Base-by-base conservation (phyloP, 1,140 invertebrate species). In the Metaphire vulgaris region DNA sequence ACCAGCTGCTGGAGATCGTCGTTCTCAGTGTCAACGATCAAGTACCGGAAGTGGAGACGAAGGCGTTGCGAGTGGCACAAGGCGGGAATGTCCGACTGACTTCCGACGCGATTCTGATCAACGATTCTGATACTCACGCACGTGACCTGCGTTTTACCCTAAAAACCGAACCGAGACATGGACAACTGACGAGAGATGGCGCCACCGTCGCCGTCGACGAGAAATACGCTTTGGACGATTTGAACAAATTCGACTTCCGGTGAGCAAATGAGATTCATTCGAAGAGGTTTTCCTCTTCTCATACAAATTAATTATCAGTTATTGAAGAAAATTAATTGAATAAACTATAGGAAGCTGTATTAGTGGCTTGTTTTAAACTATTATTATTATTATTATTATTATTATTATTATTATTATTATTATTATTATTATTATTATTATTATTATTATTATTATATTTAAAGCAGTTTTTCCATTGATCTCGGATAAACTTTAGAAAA, bases 1-100 rank as follows among this genome's bases (percentile, higher is more conserved):
- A 82, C 26, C 86, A 87, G 76, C 80, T 83, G 16, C 87, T 88
- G 74, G 82, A 83, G 71, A 86, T 87, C n/a, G 81, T 85, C 72
- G 78, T 87, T 0, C 79, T 80, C 31, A 83, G 84, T 0, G 85
- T 87, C 2, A 82, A 87, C 72, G 83, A 87, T 75, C 81, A 85
- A 74, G 64, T 83, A 0, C 86, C 87, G 16, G 69, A 81, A 41
- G 82, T 87, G 26, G 77, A 81, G 14, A 83, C 83, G 56, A 81
- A 80, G 30, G 83, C 84, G 28, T 74, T 88, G 65, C 75, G 83
- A 21, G 85, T 87, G 1, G 80, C 83, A 68, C 85, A 87, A 80
- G 83, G 84, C 16, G 86, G 85, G 15, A 81, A 82, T 29, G 78
- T 83, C 2, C 78, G 80, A 30, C 80, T 88, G 33, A 82, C 83